Evolutionary conservation across 2,113 vertebrate species (phyloP).

Genomic region (Laticauda laticaudata): DNA sequence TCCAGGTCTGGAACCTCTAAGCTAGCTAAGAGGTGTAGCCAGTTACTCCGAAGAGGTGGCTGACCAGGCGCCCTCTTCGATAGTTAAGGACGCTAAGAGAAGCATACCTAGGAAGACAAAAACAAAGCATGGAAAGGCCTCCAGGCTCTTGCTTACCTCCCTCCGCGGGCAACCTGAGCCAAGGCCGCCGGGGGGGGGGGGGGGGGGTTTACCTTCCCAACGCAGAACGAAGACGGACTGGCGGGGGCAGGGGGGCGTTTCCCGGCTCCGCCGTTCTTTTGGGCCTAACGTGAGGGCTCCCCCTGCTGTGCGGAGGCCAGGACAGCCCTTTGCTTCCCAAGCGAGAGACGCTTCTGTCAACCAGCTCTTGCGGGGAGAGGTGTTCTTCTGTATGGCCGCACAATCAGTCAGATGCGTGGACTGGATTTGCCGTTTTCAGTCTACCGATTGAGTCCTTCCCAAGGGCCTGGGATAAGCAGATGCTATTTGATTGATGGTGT

Average conservation of each 20-base stretch:
- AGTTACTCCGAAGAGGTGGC: neutral
- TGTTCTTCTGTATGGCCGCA: neutral
- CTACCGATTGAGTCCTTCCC: neutral
- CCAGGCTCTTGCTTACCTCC: neutral
- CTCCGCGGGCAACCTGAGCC: too few species aligned
- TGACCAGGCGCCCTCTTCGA: neutral
- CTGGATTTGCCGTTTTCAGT: neutral
- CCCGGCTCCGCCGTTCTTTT: neutral
- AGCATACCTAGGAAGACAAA: neutral
- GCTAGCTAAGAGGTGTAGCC: neutral
- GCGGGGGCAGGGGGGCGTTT: accelerated
- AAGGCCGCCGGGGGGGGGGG: too few species aligned
- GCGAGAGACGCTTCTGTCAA: neutral
- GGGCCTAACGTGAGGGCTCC: neutral
- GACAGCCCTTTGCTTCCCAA: neutral
- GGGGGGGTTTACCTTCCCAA: neutral
- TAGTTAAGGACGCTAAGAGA: neutral
- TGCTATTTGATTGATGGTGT: neutral
- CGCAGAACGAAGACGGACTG: neutral
- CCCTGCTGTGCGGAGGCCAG: neutral
- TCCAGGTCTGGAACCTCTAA: neutral
- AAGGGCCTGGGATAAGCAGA: neutral
- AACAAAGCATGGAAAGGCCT: neutral
- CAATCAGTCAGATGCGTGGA: neutral
- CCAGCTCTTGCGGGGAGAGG: neutral